A percentile compares a stretch with the other conserved stretches of the same genome.
Evolutionary conservation across 2,797 vertebrate species (phyloP).

Genomic region (Otus scops): DNA sequence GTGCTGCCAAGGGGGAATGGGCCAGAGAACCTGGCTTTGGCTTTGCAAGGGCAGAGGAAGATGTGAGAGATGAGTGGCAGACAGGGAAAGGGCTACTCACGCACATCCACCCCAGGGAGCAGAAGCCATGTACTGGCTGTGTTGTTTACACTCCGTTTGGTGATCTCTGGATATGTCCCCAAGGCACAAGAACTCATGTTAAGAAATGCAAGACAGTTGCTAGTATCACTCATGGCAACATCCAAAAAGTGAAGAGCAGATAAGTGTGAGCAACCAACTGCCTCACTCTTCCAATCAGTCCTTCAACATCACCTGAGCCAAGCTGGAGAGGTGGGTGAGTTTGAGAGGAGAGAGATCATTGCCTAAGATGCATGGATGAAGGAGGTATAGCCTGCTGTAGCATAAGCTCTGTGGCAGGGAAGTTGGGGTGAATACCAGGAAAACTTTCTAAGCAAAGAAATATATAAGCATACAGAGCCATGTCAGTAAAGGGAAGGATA

Average conservation of each 20-base stretch:
- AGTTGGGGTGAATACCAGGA: background rate
- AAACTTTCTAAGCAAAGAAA: background rate
- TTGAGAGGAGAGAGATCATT: background rate
- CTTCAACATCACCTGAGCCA: background rate
- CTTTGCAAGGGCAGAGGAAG: background rate
- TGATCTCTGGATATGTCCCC: background rate
- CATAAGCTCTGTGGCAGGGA: background rate
- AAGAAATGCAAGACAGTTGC: background rate
- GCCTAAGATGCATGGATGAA: background rate
- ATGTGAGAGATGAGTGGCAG: background rate
- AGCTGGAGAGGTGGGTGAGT: background rate
- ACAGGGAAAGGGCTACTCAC: background rate
- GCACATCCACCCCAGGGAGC: background rate
- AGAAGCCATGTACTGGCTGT: background rate
- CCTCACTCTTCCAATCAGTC: background rate
- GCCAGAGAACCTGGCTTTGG: background rate
- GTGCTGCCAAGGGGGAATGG: background rate
- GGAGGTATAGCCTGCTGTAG: background rate
- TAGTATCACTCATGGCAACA: fast-evolving
- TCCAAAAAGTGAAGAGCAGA: background rate
- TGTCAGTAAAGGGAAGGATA: background rate
- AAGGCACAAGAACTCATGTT: background rate
- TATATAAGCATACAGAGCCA: background rate
- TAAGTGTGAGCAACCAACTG: fast-evolving
- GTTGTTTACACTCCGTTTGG: background rate